Evolutionary conservation across 2,888 invertebrate species (phyloP).

Genomic region (Sympetrum striolatum): DNA sequence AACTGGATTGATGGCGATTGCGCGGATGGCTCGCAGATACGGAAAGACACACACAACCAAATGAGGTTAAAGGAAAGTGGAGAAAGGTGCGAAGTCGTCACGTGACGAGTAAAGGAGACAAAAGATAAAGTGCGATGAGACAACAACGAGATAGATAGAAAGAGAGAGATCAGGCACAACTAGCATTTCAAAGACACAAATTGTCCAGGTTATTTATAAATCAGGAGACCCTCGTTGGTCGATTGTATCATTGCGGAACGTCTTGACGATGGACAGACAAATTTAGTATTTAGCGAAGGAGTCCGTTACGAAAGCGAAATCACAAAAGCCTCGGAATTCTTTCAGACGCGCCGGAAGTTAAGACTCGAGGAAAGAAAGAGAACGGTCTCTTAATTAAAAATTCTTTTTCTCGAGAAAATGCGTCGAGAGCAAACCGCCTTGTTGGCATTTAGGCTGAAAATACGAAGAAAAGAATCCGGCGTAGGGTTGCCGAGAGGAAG

Average conservation of each 20-base stretch:
- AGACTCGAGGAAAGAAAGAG: background rate
- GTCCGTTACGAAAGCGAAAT: background rate
- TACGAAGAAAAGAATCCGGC: background rate
- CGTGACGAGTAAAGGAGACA: background rate
- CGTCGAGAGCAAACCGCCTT: background rate
- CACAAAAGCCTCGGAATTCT: background rate
- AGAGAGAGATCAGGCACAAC: background rate
- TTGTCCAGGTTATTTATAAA: background rate
- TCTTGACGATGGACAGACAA: background rate
- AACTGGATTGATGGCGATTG: background rate
- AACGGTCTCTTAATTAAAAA: background rate
- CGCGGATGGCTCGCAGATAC: background rate
- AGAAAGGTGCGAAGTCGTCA: background rate
- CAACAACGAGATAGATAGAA: background rate
- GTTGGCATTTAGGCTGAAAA: conserved; percentile 6
- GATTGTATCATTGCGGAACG: background rate
- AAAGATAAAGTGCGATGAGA: background rate
- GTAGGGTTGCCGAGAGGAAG: background rate
- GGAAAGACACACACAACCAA: background rate
- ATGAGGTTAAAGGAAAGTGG: background rate
- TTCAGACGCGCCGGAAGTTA: background rate
- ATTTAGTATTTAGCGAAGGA: background rate
- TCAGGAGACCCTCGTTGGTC: background rate
- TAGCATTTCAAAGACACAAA: background rate
- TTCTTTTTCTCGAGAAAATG: conserved; percentile 18